A percentile compares a stretch with the other conserved stretches of the same genome.
phyloP scores from a whole-genome alignment of 2,113 vertebrate genomes.

The Rhynchopsitta pachyrhyncha region DNA sequence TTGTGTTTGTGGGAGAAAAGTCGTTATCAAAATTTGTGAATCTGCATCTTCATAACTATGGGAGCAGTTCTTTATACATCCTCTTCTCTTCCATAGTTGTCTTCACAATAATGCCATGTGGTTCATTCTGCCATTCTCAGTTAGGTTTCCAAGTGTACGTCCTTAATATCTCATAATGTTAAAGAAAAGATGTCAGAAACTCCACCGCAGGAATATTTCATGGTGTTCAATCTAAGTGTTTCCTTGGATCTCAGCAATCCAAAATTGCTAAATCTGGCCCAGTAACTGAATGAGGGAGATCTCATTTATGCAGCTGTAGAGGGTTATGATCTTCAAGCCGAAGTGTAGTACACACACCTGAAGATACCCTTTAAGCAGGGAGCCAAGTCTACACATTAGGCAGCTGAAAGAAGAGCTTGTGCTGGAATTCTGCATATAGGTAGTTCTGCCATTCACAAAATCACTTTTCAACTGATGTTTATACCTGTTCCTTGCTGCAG shows the following conservation, averaged over 20 bases:
- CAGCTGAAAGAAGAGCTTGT: not conserved
- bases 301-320: not conserved
- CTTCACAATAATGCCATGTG: not conserved
- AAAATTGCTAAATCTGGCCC: not conserved
- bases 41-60: not conserved
- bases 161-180: not conserved
- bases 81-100: not conserved
- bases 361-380: not conserved
- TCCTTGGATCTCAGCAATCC: not conserved
- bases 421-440: fast-evolving
- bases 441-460: not conserved
- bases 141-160: fast-evolving
- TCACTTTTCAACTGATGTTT: not conserved
- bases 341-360: not conserved
- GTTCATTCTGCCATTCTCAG: not conserved
- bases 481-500: not conserved
- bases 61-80: not conserved
- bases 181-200: not conserved
- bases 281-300: not conserved
- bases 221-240: not conserved
- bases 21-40: not conserved
- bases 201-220: not conserved
- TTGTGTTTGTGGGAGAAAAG: not conserved
- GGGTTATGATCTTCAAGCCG: not conserved
- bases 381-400: not conserved